Conservation (phyloP, 2,113 vertebrate genomes). For the Macheiramphus alcinus region DNA sequence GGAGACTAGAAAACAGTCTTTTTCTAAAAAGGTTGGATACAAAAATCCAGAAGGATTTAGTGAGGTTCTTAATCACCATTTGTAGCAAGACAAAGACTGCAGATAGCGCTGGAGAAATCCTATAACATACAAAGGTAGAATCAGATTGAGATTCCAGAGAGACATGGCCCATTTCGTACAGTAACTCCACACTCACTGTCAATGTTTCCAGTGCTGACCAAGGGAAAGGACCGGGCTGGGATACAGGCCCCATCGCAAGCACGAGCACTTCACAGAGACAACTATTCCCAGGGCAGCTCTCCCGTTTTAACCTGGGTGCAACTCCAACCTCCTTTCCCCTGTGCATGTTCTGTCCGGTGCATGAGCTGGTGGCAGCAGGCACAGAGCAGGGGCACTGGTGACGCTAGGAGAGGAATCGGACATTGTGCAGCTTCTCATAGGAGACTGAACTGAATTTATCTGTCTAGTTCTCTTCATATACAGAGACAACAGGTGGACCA, state of each 20-base stretch:
- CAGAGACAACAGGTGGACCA: neutral
- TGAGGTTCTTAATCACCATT: neutral
- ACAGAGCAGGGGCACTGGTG: fast-evolving
- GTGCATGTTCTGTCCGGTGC: fast-evolving
- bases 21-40: neutral
- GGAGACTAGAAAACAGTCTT: neutral
- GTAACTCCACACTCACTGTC: neutral
- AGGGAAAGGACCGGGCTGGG: neutral
- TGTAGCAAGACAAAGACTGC: neutral
- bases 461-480: neutral
- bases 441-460: neutral
- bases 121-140: neutral
- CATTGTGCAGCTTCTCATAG: neutral
- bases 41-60: neutral
- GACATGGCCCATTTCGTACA: neutral
- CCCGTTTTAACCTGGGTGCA: fast-evolving
- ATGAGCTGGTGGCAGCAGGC: neutral
- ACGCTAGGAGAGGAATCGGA: neutral
- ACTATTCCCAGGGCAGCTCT: fast-evolving
- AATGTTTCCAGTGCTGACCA: neutral
- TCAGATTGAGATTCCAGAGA: neutral
- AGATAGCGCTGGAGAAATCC: neutral
- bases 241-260: no score
- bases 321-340: neutral
- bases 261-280: fast-evolving